A percentile compares a stretch with the other conserved stretches of the same genome.
phyloP scores from a whole-genome alignment of 2,888 invertebrate genomes.

The Camponotus fellah region DNA sequence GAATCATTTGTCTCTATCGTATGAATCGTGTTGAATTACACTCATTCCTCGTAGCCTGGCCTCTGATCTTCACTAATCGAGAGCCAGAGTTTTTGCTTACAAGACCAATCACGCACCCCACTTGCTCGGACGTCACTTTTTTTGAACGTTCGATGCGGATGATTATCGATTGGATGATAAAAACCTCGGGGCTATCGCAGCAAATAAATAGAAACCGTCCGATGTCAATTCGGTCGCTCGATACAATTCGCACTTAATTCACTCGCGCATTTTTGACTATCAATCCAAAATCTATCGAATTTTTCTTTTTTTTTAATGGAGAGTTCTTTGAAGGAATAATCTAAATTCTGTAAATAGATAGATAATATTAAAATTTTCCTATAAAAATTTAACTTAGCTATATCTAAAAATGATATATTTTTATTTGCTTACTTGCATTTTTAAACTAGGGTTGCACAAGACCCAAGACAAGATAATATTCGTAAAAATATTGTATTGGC shows the following conservation, averaged over 20 bases:
- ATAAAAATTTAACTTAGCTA: neutral
- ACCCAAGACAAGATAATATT: too few species aligned
- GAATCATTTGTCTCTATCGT: neutral
- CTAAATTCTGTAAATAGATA: neutral
- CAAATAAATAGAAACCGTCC: neutral
- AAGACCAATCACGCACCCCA: neutral
- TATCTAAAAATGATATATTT: neutral
- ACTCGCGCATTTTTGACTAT: neutral
- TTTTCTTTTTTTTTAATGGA: neutral
- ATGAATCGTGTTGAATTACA: neutral
- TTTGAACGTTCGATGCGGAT: neutral
- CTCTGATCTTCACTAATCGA: constrained; percentile 14
- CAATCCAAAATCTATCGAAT: neutral
- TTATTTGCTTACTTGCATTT: neutral
- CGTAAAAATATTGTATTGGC: too few species aligned
- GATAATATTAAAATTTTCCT: neutral
- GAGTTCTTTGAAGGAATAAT: neutral
- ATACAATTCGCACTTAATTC: neutral
- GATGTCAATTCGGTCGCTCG: neutral
- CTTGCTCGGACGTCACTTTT: neutral
- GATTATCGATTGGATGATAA: constrained; percentile 5
- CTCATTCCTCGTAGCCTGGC: neutral
- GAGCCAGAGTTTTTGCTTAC: neutral
- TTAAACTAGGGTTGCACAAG: neutral
- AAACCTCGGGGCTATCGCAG: neutral